Percentiles rank a stretch among this genome's conserved stretches.
Conservation (phyloP, 2,888 invertebrate genomes). For the Octodonta nipae region DNA sequence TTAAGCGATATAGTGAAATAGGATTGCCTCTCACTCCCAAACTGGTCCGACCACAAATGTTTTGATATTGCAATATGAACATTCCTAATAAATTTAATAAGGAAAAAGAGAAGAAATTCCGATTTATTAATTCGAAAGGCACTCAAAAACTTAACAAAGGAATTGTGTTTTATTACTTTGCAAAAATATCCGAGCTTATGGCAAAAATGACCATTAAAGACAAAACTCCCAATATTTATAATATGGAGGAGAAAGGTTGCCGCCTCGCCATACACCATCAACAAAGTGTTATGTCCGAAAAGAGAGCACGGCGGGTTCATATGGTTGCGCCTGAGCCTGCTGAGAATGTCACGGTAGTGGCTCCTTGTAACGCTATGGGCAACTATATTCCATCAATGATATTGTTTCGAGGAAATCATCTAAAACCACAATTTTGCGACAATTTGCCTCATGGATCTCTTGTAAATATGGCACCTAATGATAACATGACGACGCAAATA, state of each 20-base stretch:
- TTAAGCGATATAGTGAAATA: too few species aligned
- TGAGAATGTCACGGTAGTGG: conserved; percentile 21
- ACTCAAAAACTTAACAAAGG: too few species aligned
- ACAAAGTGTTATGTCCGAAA: conserved; percentile 16
- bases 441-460: conserved; percentile 16
- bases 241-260: conserved; percentile 22
- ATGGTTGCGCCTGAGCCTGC: conserved; percentile 12
- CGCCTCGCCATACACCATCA: conserved; percentile 17
- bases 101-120: too few species aligned
- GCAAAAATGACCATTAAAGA: conserved; percentile 2
- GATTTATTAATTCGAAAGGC: too few species aligned
- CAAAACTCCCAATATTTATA: conserved; percentile 19
- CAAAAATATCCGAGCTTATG: background rate
- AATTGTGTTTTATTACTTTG: conserved; percentile 4
- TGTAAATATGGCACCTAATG: conserved; percentile 13
- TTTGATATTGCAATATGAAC: too few species aligned
- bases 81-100: too few species aligned
- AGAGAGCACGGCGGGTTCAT: conserved; percentile 22
- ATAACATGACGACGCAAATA: conserved; percentile 18
- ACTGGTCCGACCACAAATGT: too few species aligned
- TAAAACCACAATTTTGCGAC: conserved; percentile 15
- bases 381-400: conserved; percentile 21
- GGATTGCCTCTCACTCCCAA: too few species aligned
- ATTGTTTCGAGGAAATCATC: conserved; percentile 19
- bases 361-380: background rate